Evolutionary conservation across 2,797 vertebrate species (phyloP).

Genomic region (Eulemur rubriventer): DNA sequence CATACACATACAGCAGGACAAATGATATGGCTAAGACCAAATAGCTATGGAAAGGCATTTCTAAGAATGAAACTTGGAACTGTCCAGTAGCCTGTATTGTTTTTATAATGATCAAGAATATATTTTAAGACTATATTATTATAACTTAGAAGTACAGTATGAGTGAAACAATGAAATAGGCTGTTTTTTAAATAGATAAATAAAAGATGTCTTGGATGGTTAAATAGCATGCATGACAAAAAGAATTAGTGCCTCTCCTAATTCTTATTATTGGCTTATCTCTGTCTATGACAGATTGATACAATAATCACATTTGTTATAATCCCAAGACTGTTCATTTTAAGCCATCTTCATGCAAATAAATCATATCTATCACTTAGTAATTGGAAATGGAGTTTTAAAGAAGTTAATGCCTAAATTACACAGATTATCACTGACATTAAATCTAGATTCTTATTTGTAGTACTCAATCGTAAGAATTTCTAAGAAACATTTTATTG

Average conservation of each 20-base stretch:
- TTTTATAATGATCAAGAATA: background rate
- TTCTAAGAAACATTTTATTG: background rate
- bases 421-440: background rate
- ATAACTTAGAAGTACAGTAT: background rate
- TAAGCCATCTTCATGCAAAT: background rate
- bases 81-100: background rate
- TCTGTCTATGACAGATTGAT: background rate
- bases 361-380: background rate
- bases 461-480: background rate
- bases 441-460: background rate
- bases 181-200: background rate
- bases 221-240: background rate
- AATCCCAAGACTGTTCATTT: background rate
- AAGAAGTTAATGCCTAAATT: background rate
- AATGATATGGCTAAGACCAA: background rate
- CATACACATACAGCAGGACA: background rate
- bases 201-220: background rate
- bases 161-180: background rate
- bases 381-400: constrained; percentile 2
- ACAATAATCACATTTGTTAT: background rate
- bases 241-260: background rate
- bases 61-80: background rate
- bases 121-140: background rate
- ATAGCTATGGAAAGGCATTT: background rate
- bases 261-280: background rate